Evolutionary conservation across 2,888 invertebrate genomes (phyloP).

Genomic region (Plebejus anna): DNA sequence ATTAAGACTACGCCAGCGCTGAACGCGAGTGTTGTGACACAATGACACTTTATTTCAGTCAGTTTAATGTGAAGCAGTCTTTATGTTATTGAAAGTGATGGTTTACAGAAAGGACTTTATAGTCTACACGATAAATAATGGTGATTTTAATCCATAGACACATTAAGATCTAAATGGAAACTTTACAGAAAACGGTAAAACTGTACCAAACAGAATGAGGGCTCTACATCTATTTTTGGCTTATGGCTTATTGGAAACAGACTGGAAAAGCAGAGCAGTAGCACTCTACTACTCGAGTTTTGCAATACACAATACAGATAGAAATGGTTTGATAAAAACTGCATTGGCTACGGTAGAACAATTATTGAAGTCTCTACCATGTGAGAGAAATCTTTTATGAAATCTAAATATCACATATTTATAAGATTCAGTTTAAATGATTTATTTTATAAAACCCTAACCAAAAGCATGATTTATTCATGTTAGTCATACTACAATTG

Average conservation of each 20-base stretch:
- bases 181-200: background rate
- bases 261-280: conserved; percentile 10
- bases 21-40: too few species aligned
- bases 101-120: background rate
- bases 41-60: too few species aligned
- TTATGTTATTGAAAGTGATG: too few species aligned
- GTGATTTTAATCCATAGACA: background rate
- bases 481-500: conserved; percentile 34
- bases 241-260: conserved; percentile 8
- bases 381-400: background rate
- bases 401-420: background rate
- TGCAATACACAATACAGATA: background rate
- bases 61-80: too few species aligned
- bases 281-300: background rate
- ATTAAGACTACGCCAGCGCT: too few species aligned
- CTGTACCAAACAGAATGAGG: background rate
- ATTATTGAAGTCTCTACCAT: background rate
- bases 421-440: background rate
- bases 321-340: background rate
- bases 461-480: conserved; percentile 21
- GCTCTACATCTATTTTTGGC: background rate
- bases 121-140: background rate
- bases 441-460: conserved; percentile 10
- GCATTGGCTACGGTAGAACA: background rate
- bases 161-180: background rate